Conservation (phyloP, 2,797 vertebrate species). For the Phrynocephalus vlangalii region DNA sequence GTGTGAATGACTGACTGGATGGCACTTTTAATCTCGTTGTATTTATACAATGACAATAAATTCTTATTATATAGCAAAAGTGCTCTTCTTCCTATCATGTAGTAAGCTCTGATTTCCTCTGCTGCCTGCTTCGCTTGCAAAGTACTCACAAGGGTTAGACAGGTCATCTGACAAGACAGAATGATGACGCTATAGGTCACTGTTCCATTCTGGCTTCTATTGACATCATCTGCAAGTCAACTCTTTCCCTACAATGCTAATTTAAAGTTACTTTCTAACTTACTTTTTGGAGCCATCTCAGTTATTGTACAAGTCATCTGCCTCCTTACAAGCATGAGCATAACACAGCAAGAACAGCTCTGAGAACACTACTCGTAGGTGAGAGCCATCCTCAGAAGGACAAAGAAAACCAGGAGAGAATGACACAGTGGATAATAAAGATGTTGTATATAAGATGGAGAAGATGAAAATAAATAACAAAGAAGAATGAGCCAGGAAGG, state of each 20-base stretch:
- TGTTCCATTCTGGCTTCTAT: not conserved
- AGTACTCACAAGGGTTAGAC: not conserved
- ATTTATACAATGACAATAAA: too few species aligned
- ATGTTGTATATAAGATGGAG: too few species aligned
- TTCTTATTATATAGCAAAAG: not conserved
- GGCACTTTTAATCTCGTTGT: too few species aligned
- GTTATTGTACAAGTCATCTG: not conserved
- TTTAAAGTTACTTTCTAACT: constrained; percentile 1
- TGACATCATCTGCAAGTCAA: not conserved
- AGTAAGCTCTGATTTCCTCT: not conserved
- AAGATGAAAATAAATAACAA: too few species aligned
- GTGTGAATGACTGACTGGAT: too few species aligned
- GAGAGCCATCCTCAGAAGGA: too few species aligned
- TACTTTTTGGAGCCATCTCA: not conserved
- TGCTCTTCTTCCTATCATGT: not conserved
- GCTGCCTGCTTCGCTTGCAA: not conserved
- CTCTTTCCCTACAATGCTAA: too few species aligned
- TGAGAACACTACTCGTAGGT: too few species aligned
- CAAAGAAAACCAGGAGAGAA: too few species aligned
- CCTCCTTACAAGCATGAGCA: not conserved
- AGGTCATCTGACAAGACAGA: not conserved
- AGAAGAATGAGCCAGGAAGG: too few species aligned
- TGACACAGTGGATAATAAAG: too few species aligned
- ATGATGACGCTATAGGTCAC: not conserved
- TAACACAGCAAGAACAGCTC: not conserved